Base-by-base conservation (phyloP, 2,113 vertebrate species). In the Genyomyrus donnyi region DNA sequence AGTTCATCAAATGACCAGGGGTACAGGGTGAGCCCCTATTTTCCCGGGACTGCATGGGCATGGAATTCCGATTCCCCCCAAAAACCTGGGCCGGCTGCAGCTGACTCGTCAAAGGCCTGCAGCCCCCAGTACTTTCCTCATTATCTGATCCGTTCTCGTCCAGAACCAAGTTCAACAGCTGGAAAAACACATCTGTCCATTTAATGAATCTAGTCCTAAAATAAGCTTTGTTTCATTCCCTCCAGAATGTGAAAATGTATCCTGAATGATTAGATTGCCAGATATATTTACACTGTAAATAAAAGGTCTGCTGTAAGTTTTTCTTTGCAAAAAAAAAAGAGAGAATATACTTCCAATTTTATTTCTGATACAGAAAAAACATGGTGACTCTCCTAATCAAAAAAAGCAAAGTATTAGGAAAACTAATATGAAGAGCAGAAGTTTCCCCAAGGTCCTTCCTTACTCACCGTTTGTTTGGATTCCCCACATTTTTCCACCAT, bases 401-500 rank as follows among this genome's bases (percentile, higher is more conserved):
- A 88, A 85, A 86, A 89, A 86, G 91, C 92, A 21, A 93, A 93
- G 93, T 91, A 94, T 95, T 93, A 94, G 91, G 91, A 95, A 95
- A 93, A 91, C 91, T 92, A 94, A 95, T 93, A 93, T 94, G 91
- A 94, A 91, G 92, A 35, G 87, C 90, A 91, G 91, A 94, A 21
- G 10, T 92, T 91, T 92, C 91, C 91, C 92, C 88, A 89, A 89
- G 92, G 93, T 93, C 93, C 94, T 94, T 94, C 93, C 91, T 94
- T 94, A 92, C 93, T 85, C 91, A 89, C 85, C 94, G 94, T 95
- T 96, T 96, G 95, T 95, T 96, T 92, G 92, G 92, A 95, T 94
- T 94, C 95, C 96, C 94, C 94, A 96, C 95, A 95, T 91, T 91
- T 91, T 94, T 94, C 93, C 94, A 94, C 94, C 90, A 93, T 94